These are phyloP conservation scores for Hoplodrina blanda DNA, from an alignment of 2,888 invertebrate genomes.

Conservation along the genomic window DNA sequence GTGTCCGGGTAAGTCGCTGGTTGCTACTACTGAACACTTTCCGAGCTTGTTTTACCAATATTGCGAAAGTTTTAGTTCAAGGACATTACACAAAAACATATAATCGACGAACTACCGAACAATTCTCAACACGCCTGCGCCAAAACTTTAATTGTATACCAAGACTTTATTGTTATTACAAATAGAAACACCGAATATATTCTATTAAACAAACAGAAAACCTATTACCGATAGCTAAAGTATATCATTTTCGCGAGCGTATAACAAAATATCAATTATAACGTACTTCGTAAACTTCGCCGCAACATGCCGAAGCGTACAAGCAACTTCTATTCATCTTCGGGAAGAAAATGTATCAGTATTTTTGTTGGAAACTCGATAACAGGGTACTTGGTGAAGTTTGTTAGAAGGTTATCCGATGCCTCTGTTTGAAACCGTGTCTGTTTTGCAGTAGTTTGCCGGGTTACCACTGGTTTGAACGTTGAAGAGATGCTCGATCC, in stretches of 20 bases:
- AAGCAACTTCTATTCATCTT: constrained; percentile 59
- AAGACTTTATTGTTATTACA: constrained; percentile 16
- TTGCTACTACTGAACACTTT: too few species aligned
- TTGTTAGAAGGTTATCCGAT: constrained; percentile 76
- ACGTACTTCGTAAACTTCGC: constrained; percentile 54
- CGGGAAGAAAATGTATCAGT: constrained; percentile 70
- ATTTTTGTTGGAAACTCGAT: constrained; percentile 77
- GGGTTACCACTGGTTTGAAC: constrained; percentile 3
- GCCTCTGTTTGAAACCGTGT: constrained; percentile 49
- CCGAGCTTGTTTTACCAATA: too few species aligned
- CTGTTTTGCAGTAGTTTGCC: constrained; percentile 35
- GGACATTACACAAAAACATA: background rate
- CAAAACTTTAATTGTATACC: constrained; percentile 17
- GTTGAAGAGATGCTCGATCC: background rate
- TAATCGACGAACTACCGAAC: background rate
- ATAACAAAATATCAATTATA: constrained; percentile 66
- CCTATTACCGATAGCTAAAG: constrained; percentile 36
- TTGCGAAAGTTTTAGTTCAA: too few species aligned
- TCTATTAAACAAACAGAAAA: constrained; percentile 35
- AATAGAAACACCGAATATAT: constrained; percentile 18
- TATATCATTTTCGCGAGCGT: constrained; percentile 40
- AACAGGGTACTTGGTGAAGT: constrained; percentile 72
- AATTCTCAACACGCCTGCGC: background rate
- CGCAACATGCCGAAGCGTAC: constrained; percentile 39
- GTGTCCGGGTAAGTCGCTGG: too few species aligned